Evolutionary conservation across 2,113 vertebrate species (phyloP).

Genomic region (Aldabrachelys gigantea): DNA sequence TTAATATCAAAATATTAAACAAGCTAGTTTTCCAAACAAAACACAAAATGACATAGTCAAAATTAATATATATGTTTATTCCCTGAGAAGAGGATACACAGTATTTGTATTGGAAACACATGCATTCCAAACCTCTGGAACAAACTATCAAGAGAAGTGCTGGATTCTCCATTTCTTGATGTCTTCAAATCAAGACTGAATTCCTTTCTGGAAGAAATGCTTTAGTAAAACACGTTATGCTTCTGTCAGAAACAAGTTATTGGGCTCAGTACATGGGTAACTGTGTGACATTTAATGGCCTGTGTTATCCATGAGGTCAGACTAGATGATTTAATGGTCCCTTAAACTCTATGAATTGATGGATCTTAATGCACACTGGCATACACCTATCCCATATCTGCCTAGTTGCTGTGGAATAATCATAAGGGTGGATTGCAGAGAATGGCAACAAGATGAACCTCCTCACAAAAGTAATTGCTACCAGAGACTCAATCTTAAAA

Average conservation of each 20-base stretch:
- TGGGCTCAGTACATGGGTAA: not conserved
- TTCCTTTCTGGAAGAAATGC: not conserved
- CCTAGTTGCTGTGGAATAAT: not conserved
- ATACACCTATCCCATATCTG: accelerated
- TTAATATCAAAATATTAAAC: not conserved
- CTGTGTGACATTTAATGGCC: too few relatives aligned
- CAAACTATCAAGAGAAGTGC: not conserved
- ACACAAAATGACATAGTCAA: not conserved
- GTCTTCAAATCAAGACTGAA: accelerated
- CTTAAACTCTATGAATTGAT: accelerated
- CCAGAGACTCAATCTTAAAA: not conserved
- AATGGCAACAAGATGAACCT: accelerated
- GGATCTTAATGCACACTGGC: not conserved
- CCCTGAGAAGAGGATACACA: not conserved
- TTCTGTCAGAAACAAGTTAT: accelerated
- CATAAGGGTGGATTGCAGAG: not conserved
- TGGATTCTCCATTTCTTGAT: not conserved
- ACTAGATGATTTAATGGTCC: accelerated
- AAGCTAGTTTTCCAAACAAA: not conserved
- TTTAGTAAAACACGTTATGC: accelerated
- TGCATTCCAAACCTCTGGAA: not conserved
- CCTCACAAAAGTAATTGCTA: not conserved
- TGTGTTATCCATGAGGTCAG: not conserved
- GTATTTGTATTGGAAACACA: not conserved
- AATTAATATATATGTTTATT: not conserved